A percentile compares a stretch with the other conserved stretches of the same genome.
phyloP scores from a whole-genome alignment of 2,113 vertebrate species.

The Benitochromis conjunctus region DNA sequence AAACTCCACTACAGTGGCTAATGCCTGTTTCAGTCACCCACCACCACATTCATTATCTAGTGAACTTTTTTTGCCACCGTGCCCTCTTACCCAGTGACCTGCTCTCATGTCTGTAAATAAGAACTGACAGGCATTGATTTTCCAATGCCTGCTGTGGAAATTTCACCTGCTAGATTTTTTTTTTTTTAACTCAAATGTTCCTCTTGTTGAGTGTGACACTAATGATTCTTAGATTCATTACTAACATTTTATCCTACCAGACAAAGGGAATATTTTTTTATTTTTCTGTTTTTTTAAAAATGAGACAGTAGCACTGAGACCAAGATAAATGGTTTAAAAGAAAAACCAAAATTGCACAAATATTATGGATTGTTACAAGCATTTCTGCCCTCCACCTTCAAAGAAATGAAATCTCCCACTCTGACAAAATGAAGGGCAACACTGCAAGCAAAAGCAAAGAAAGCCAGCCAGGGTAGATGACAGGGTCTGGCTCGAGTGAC shows the following conservation, averaged over 20 bases:
- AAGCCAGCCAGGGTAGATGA: background rate
- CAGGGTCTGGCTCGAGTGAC: background rate
- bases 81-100: constrained; percentile 35
- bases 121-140: background rate
- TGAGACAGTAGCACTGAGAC: background rate
- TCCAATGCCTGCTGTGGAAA: background rate
- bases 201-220: background rate
- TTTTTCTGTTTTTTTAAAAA: background rate
- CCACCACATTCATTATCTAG: background rate
- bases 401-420: background rate
- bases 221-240: background rate
- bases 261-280: background rate
- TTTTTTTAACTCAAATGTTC: background rate
- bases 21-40: background rate
- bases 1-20: background rate
- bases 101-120: constrained; percentile 6
- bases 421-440: background rate
- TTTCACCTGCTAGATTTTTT: background rate
- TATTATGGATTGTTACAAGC: background rate
- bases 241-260: background rate
- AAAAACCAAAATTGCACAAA: background rate
- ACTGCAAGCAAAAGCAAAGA: background rate
- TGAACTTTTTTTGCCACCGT: background rate
- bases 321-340: background rate
- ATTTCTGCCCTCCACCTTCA: background rate